Base-by-base conservation (phyloP, 2,888 invertebrate species). In the Noctua fimbriata region DNA sequence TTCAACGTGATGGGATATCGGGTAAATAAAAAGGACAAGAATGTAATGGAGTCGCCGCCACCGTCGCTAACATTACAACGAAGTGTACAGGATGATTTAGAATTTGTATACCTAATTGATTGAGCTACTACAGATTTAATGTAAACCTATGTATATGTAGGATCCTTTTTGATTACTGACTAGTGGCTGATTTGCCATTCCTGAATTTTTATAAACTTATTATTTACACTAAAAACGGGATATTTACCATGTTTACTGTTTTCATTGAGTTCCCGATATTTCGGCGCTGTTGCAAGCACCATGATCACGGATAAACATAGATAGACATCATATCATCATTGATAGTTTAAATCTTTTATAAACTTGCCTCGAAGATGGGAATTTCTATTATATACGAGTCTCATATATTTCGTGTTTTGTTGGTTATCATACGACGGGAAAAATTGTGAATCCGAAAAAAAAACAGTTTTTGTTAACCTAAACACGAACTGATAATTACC, bases 1-100 rank as follows among this genome's bases (percentile, higher is more conserved):
- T 85, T 81, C 77, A 75, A 77, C 82, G 69, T 85, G 84, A 85
- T 85, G 74, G 73, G 78, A 79, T 87, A 83, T 81, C 78, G 78
- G 21, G 58, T 71, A 73, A 78, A 76, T 80, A 79, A 85, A 83
- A 83, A 76, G 44, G 47, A 77, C 81, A 80, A 78, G 47, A 78
- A n/a, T 76, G 66, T 79, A 79, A 86, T 83, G 47, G 44, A 77
- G n/a, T 81, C 76, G 70, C 81, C 76, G 58, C 36, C 32, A 55
- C 76, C 76, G 58, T 44, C 32, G 65, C 76, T 47, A 70, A 80
- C 63, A 78, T 81, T 72, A 78, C 60, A 44, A 12, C 44, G 12
- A 44, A 44, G 12, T 44, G 16, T 47, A 16, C 47, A 58, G 12
- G 24, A 12, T n/a, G 58, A 28, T 60, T 60, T 60, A 7, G 28